Percentiles rank a stretch among this genome's conserved stretches.
phyloP scores from a whole-genome alignment of 2,113 vertebrate species.

The Alexandromys fortis region DNA sequence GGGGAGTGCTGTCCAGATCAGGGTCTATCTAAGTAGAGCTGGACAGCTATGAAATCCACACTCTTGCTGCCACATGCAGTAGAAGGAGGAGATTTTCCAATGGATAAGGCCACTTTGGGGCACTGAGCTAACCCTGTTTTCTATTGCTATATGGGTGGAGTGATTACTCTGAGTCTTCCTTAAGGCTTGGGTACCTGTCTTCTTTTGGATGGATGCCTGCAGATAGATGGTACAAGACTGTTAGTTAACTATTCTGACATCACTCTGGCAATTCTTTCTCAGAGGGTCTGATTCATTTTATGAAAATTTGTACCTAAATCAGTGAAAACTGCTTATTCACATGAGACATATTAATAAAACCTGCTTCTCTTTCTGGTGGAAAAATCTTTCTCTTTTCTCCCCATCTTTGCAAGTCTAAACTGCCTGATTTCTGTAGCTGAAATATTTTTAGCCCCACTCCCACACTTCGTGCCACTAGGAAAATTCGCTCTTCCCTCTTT shows the following conservation, averaged over 20 bases:
- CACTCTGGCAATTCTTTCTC: neutral
- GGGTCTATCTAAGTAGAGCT: neutral
- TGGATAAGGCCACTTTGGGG: neutral
- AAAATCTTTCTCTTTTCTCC: neutral
- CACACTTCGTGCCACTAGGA: neutral
- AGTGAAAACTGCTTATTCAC: neutral
- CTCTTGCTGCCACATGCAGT: neutral
- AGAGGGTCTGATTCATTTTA: neutral
- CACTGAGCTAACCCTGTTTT: neutral
- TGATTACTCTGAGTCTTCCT: neutral
- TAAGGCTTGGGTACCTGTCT: neutral
- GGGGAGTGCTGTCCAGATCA: neutral
- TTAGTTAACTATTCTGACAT: neutral
- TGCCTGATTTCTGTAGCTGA: neutral
- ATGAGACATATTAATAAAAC: neutral
- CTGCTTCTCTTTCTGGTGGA: neutral
- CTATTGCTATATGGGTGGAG: neutral
- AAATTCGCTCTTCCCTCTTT: neutral
- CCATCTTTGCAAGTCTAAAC: neutral
- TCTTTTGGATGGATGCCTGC: neutral
- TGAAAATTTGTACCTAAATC: neutral
- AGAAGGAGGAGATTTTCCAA: neutral
- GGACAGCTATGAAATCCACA: neutral
- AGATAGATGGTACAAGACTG: neutral
- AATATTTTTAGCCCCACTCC: neutral